These are phyloP conservation scores for Sterna hirundo DNA, from an alignment of 2,113 vertebrate genomes.

Conservation along the genomic window DNA sequence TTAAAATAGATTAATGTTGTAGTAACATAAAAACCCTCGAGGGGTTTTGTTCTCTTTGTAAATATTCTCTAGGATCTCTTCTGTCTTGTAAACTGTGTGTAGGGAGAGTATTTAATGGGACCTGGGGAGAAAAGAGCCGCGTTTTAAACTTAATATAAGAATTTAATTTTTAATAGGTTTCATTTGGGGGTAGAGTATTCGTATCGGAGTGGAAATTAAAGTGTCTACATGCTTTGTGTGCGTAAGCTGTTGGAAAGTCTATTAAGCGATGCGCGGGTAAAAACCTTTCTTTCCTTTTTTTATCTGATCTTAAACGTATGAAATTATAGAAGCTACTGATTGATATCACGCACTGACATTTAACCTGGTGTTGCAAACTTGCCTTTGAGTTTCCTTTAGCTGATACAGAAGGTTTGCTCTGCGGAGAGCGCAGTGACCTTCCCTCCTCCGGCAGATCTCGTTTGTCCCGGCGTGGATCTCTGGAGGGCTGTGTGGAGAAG, in stretches of 20 bases:
- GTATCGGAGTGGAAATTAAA: slow-evolving; percentile 51
- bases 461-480: accelerated
- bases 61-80: slow-evolving; percentile 65
- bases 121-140: slow-evolving; percentile 11
- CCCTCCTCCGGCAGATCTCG: not conserved
- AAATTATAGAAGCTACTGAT: not conserved
- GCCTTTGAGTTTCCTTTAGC: not conserved
- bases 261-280: not conserved
- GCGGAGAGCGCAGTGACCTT: not conserved
- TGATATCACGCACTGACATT: not conserved
- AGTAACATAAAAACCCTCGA: slow-evolving; percentile 59
- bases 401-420: not conserved
- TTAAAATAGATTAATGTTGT: slow-evolving; percentile 69
- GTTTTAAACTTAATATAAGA: slow-evolving; percentile 48
- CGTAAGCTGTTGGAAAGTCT: slow-evolving; percentile 6
- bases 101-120: slow-evolving; percentile 60
- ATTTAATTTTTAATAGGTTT: slow-evolving; percentile 67
- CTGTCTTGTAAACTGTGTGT: slow-evolving; percentile 46
- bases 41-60: slow-evolving; percentile 56
- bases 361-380: not conserved
- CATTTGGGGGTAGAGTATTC: slow-evolving; percentile 51
- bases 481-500: not conserved
- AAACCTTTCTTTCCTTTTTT: not conserved
- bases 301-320: not conserved
- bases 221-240: slow-evolving; percentile 52